phyloP scores from a whole-genome alignment of 2,797 vertebrate species.

The Sebastes steindachneri region DNA sequence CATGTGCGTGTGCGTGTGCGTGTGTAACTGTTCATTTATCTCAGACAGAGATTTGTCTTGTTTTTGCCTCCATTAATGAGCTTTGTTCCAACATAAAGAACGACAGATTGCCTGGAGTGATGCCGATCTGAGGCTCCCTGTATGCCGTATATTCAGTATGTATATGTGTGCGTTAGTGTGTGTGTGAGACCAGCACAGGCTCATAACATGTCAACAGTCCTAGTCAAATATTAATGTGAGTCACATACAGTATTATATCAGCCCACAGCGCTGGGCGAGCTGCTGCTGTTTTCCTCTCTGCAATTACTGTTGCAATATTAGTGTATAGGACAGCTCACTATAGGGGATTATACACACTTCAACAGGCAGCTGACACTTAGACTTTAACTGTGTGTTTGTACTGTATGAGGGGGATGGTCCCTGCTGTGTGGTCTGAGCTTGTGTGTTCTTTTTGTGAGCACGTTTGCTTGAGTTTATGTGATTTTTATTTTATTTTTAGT shows the following conservation, averaged over 20 bases:
- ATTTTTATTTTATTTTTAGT: neutral
- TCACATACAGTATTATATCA: conserved; percentile 12
- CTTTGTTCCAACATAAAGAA: conserved; percentile 35
- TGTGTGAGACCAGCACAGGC: neutral
- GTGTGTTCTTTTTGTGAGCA: neutral
- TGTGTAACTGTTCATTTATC: conserved; percentile 2
- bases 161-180: neutral
- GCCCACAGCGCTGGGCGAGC: conserved; percentile 12
- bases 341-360: conserved; percentile 27
- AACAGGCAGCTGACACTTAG: neutral
- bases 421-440: neutral
- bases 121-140: conserved; percentile 6
- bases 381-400: neutral
- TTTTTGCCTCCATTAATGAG: conserved; percentile 30
- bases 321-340: conserved; percentile 5
- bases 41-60: neutral
- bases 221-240: conserved; percentile 47
- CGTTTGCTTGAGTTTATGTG: neutral
- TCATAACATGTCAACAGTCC: conserved; percentile 11
- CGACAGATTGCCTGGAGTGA: conserved; percentile 13
- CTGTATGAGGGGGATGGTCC: neutral
- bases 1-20: neutral
- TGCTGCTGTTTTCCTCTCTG: conserved; percentile 32
- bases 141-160: neutral
- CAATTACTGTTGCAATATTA: conserved; percentile 15